Evolutionary conservation across 2,888 invertebrate species (phyloP).

Genomic region (Luffia ferchaultella): DNA sequence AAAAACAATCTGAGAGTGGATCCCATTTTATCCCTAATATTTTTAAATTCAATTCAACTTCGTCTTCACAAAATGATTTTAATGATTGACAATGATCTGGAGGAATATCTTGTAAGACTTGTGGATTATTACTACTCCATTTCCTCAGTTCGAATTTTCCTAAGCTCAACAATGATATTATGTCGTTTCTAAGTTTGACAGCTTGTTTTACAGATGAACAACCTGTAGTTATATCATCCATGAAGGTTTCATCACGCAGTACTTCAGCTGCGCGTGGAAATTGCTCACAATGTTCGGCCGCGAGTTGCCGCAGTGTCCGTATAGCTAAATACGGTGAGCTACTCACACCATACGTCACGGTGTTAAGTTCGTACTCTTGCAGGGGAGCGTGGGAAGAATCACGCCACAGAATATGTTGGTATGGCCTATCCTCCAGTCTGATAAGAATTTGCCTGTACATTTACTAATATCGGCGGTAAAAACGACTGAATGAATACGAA

Average conservation of each 20-base stretch:
- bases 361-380: constrained; percentile 3
- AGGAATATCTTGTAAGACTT: constrained; percentile 1
- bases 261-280: background rate
- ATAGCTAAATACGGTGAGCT: constrained; percentile 5
- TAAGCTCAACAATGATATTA: background rate
- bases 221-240: constrained; percentile 2
- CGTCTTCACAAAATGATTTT: constrained; percentile 1
- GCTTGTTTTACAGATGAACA: background rate
- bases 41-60: background rate
- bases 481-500: constrained; percentile 2
- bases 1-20: background rate
- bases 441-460: constrained; percentile 2
- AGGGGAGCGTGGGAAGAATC: background rate
- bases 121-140: constrained; percentile 5
- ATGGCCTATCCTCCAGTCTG: background rate
- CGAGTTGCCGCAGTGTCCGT: constrained; percentile 4
- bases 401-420: constrained; percentile 5
- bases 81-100: background rate
- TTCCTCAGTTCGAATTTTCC: constrained; percentile 3
- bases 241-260: background rate
- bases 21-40: background rate
- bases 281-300: background rate
- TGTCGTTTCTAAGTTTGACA: background rate
- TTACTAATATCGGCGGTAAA: constrained; percentile 4
- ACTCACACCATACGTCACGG: constrained; percentile 6